Conservation (phyloP, 1,140 invertebrate genomes). For the Drosophila cardini region DNA sequence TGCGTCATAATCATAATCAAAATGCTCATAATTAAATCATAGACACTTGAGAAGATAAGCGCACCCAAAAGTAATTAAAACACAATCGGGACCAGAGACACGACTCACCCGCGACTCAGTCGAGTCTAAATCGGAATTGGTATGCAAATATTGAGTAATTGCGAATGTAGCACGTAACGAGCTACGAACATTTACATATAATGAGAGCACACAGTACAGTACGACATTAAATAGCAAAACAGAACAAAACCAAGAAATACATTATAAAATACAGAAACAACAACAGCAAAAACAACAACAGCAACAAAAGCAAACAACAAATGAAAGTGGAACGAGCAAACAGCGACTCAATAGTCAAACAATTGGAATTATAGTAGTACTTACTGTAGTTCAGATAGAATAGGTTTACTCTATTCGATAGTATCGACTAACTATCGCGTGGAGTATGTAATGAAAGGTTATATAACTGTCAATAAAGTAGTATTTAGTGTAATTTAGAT, state of each 20-base stretch:
- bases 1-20: slow-evolving; percentile 47
- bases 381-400: background rate
- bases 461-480: too few relatives aligned
- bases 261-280: background rate
- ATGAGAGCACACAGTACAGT: background rate
- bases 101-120: slow-evolving; percentile 11
- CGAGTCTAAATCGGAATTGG: slow-evolving; percentile 23
- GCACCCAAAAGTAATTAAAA: slow-evolving; percentile 52
- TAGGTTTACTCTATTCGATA: background rate
- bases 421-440: background rate
- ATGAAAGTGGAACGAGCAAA: slow-evolving; percentile 18
- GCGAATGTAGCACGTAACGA: slow-evolving; percentile 31
- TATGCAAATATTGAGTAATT: slow-evolving; percentile 54
- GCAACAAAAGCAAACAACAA: slow-evolving; percentile 5
- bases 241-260: background rate
- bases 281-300: slow-evolving; percentile 8
- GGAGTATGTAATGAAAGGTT: too few relatives aligned
- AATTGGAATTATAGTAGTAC: background rate
- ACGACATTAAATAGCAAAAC: slow-evolving; percentile 9
- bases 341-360: slow-evolving; percentile 7
- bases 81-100: slow-evolving; percentile 33
- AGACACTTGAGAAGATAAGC: slow-evolving; percentile 48
- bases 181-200: slow-evolving; percentile 13
- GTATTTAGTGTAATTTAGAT: too few relatives aligned
- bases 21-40: slow-evolving; percentile 70